phyloP scores from a whole-genome alignment of 2,113 vertebrate genomes.

The Ailurus styani region DNA sequence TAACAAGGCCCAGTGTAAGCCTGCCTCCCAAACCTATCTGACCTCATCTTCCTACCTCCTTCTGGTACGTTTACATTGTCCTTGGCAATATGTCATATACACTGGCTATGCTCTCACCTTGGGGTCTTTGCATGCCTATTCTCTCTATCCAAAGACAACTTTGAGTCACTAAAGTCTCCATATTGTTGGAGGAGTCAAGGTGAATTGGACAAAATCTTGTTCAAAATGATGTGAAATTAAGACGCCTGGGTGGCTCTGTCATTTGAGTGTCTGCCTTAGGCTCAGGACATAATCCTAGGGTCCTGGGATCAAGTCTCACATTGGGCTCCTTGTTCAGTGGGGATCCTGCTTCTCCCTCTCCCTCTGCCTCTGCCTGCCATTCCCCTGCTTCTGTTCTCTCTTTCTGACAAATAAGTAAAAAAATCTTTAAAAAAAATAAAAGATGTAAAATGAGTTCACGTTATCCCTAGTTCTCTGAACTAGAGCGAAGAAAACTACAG shows the following conservation, averaged over 20 bases:
- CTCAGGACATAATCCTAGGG: background rate
- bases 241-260: background rate
- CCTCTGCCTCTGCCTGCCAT: too few species aligned
- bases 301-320: too few species aligned
- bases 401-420: background rate
- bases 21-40: background rate
- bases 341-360: too few species aligned
- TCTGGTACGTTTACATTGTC: background rate
- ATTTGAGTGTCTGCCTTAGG: background rate
- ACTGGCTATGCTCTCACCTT: background rate
- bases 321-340: too few species aligned
- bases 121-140: background rate
- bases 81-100: background rate
- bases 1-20: background rate
- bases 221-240: background rate
- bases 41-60: background rate
- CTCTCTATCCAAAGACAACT: background rate
- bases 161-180: background rate
- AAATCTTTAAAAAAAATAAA: background rate
- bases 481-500: background rate
- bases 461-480: background rate
- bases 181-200: background rate
- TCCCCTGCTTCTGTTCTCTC: too few species aligned
- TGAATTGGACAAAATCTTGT: background rate
- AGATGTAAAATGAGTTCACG: background rate